Evolutionary conservation across 2,888 invertebrate genomes (phyloP), one percentile per base, ranked within the genome.

Genomic region (Byasa hedistus): DNA sequence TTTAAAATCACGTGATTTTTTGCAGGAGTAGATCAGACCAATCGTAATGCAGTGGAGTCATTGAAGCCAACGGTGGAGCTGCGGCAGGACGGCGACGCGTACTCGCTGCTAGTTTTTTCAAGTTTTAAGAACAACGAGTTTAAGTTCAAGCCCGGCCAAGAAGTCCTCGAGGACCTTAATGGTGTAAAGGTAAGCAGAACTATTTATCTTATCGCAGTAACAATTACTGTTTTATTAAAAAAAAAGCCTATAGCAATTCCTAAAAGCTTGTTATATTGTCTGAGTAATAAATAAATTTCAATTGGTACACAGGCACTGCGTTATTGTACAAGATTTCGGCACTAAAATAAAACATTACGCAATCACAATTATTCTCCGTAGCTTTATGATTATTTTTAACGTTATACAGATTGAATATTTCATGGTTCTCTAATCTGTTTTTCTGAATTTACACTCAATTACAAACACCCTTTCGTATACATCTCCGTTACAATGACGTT

Each of bases 91-190:
- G 96, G 96, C 60, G 97, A 96, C 74, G 83, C 89, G 57, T 97
- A 94, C 91, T 93, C 93, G 57, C 90, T 98, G 71, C 95, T 96
- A 74, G 97, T 98, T 0, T 93, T 93, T 10, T 98, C 98, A 73
- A 96, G 98, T 69, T 97, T 98, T 93, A 98, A 98, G 91, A 97
- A 95, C 81, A 94, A 95, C 2, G 94, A 94, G 77, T 94, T 96
- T 77, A 95, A 94, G 83, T 98, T 98, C 93, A 95, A 95, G 82
- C 94, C 96, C 36, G 96, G 96, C 4, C 95, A 96, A 73, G 97
- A 98, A 84, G 97, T 98, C 85, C 96, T 97, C 39, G 97, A 98
- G 86, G 96, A 96, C 74, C 97, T 98, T 22, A 98, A 98, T 83
- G 98, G 98, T 32, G 94, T 97, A 69, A 96, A 96, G 87, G 97